Evolutionary conservation across 1,140 invertebrate genomes (phyloP), one percentile per base, ranked within the genome.

Genomic region (Campodea augens): DNA sequence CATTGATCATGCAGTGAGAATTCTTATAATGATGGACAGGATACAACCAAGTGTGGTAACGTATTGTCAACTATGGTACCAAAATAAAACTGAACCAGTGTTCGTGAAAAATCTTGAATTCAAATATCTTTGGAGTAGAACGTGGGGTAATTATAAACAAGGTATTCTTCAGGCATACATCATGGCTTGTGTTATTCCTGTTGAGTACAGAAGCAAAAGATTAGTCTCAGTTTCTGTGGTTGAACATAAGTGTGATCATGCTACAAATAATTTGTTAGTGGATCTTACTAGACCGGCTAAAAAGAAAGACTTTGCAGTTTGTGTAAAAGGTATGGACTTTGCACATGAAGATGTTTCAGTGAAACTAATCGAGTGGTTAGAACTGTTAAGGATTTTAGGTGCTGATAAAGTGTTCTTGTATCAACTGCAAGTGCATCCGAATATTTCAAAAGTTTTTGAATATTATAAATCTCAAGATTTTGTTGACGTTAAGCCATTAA

Each of bases 271-370:
- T 38, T 18, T 50, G 12, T 38, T 21, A 4, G 22, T 50, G 21
- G 7, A 40, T 3, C 22, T 32, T 19, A 61, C 21, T 57, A 54
- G 41, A 50, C 61, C 5, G 59, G 51, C 5, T 64, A 56, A 19
- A 64, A 65, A 49, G 43, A 65, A 58, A 45, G 51, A 59, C 13
- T 65, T 72, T 53, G 71, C 64, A 13, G 69, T 72, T 22, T 72
- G 71, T 50, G 66, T 71, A 1, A 72, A 72, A 53, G 71, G 70
- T 0, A 47, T 72, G 1, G 64, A 69, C 49, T 71, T 71, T 48
- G 53, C 65, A 10, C 47, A 60, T 22, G 57, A 66, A 39, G 68
- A 71, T 43, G 47, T 66, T 1, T 62, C 58, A 24, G 54, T 60
- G 1, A 50, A 60, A 19, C 48, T 72, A 4, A 55, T 70, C 5